Conservation (phyloP, 2,113 vertebrate species). For the Leucosticte australis region DNA sequence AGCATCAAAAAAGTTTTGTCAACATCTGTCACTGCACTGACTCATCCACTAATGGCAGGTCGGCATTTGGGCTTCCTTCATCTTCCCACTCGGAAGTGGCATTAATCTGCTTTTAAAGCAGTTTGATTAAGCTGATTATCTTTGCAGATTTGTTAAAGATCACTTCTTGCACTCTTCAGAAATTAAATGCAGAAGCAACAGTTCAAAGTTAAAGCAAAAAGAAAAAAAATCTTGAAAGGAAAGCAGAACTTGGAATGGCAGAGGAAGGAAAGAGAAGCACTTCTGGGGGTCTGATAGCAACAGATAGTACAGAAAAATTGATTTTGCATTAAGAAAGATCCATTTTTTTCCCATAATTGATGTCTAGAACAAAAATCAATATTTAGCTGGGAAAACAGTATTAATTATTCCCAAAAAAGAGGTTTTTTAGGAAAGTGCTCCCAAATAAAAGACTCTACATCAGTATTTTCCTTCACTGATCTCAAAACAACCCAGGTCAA, state of each 20-base stretch:
- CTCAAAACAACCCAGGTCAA: background rate
- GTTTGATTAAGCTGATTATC: background rate
- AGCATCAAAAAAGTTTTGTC: background rate
- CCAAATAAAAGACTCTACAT: background rate
- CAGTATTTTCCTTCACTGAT: background rate
- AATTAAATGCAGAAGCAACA: background rate
- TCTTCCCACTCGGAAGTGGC: background rate
- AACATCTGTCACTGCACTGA: background rate
- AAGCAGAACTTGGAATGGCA: background rate
- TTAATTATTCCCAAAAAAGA: background rate
- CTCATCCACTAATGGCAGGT: background rate
- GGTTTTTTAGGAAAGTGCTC: background rate
- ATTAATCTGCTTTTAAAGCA: background rate
- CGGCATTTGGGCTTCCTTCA: background rate
- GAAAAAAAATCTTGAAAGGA: background rate
- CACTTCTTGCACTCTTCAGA: background rate
- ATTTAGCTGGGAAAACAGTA: background rate
- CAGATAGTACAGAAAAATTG: background rate
- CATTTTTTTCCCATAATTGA: background rate
- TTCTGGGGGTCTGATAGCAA: background rate
- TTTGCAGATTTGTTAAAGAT: background rate
- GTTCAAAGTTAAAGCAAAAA: background rate
- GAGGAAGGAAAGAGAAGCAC: background rate
- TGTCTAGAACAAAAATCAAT: background rate
- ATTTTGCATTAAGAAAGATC: background rate